Evolutionary conservation across 2,113 vertebrate genomes (phyloP), one percentile per base, ranked within the genome.

Genomic region (Rhinopomastus cyanomelas): DNA sequence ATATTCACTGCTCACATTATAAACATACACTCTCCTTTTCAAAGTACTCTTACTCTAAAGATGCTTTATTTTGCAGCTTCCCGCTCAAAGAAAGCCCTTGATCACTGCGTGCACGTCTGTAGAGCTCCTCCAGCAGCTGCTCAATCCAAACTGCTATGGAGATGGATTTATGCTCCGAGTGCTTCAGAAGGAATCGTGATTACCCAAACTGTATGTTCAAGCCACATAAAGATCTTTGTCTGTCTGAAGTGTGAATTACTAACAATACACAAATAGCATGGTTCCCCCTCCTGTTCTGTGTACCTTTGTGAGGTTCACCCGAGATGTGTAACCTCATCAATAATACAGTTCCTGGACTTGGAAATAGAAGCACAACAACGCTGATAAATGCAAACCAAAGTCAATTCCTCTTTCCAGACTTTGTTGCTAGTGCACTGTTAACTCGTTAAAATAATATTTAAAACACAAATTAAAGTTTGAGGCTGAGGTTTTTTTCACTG

Each of bases 111-210:
- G 76, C 18, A 6, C 23, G 65, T 60, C 75, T 34, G 23, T 22
- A 39, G 73, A 74, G 91, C 80, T 82, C 44, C 65, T 15, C 30
- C 2, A 64, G 85, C 75, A 93, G 90, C 87, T 77, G 86, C 11
- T 51, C 73, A 29, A 46, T 6, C 76, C 87, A 37, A 30, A 30
- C 62, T 9, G 18, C 36, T 18, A 49, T 14, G 29, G 32, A 3
- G 64, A 37, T 3, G 44, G 59, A 46, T 48, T 62, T 51, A 7
- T 2, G 68, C 77, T 29, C 11, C 8, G 15, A 22, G 36, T 16
- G 19, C 68, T 85, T 32, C 37, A 12, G 23, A 60, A 78, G 36
- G 20, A 37, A 11, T 0, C 9, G 42, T 1, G 48, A 27, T 65
- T 21, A 5, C 60, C 57, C 2, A 0, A 18, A 18, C 3, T 74